Percentiles rank a stretch among this genome's conserved stretches.
phyloP scores from a whole-genome alignment of 2,113 vertebrate genomes.

The Esox niger region DNA sequence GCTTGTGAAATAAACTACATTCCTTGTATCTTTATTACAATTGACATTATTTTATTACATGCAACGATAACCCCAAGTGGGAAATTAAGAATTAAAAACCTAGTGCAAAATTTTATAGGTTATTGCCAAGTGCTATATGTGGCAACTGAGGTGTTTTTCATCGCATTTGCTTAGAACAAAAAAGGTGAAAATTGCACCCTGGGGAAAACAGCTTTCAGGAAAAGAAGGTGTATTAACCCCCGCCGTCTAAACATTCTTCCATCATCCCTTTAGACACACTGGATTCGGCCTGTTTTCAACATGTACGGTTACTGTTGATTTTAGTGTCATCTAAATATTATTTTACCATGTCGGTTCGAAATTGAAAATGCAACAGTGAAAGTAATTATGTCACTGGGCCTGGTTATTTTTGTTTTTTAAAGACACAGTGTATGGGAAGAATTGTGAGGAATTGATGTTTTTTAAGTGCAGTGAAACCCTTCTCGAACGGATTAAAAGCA shows the following conservation, averaged over 20 bases:
- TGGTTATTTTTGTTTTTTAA: too few species aligned
- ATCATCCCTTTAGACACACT: neutral
- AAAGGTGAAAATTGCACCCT: conserved; percentile 62
- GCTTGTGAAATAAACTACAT: conserved; percentile 22
- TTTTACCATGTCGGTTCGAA: neutral
- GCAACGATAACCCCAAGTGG: conserved; percentile 24
- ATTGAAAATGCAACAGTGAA: neutral
- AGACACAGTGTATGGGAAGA: too few species aligned
- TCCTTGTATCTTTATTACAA: conserved; percentile 18
- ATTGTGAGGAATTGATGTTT: too few species aligned
- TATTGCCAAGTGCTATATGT: conserved; percentile 45
- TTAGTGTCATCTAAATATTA: neutral
- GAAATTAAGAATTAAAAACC: conserved; percentile 8
- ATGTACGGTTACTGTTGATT: neutral
- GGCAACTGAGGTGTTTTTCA: conserved; percentile 43
- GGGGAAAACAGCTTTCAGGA: conserved; percentile 55
- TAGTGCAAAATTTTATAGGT: conserved; percentile 18
- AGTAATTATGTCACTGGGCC: too few species aligned
- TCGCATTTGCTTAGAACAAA: conserved; percentile 52
- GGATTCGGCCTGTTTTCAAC: neutral
- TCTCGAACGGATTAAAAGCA: too few species aligned
- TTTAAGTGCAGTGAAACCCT: too few species aligned
- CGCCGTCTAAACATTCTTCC: neutral
- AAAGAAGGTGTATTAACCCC: conserved; percentile 50
- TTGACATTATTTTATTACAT: conserved; percentile 27